A percentile compares a stretch with the other conserved stretches of the same genome.
phyloP scores from a whole-genome alignment of 64 coral and sea anemone genomes.

The Montipora sp. region DNA sequence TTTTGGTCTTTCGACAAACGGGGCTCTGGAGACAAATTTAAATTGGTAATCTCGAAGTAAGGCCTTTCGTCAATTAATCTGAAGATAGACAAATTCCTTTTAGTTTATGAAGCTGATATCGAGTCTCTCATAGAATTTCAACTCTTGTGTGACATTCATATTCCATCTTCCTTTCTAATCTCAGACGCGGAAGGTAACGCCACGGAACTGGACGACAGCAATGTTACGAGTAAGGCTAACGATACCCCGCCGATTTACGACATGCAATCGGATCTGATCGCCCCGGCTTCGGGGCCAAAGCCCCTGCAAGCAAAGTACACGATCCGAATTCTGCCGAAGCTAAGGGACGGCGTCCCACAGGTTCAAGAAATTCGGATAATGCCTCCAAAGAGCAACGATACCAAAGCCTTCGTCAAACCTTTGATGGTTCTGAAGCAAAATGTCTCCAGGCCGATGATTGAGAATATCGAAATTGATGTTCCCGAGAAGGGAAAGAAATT shows the following conservation, averaged over 20 bases:
- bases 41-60: too few relatives aligned
- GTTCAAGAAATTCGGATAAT: constrained; percentile 76
- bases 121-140: background rate
- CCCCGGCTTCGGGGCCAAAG: constrained; percentile 59
- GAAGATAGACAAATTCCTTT: too few relatives aligned
- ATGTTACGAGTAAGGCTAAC: background rate
- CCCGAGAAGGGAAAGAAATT: constrained; percentile 65
- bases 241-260: constrained; percentile 38
- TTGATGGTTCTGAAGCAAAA: constrained; percentile 76
- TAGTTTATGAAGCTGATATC: background rate
- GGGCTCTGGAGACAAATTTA: too few relatives aligned
- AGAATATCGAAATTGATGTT: constrained; percentile 80
- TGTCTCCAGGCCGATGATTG: constrained; percentile 73
- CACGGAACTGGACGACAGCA: background rate
- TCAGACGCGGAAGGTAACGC: background rate
- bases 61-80: too few relatives aligned
- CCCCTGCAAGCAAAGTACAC: constrained; percentile 78
- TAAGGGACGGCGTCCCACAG: constrained; percentile 71
- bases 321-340: constrained; percentile 67
- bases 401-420: constrained; percentile 33
- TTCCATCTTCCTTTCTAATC: background rate
- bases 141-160: background rate
- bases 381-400: constrained; percentile 54
- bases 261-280: constrained; percentile 58
- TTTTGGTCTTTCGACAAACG: too few relatives aligned